Evolutionary conservation across 2,113 vertebrate genomes (phyloP).

Genomic region (Suricata suricatta): DNA sequence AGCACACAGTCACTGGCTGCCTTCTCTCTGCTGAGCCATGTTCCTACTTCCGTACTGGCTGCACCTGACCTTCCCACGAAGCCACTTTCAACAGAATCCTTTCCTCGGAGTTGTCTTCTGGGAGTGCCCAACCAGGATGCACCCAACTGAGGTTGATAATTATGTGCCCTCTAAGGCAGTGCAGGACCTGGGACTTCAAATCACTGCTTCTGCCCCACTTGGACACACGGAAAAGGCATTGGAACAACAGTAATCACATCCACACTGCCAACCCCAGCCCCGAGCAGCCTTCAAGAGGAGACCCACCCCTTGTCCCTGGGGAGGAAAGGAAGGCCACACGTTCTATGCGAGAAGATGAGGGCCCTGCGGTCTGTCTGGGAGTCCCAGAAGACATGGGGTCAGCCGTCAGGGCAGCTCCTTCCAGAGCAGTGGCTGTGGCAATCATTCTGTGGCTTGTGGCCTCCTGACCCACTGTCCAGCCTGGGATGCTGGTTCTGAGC

Average conservation of each 20-base stretch:
- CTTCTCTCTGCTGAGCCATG: background rate
- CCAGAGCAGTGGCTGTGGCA: background rate
- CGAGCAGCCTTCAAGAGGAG: too few relatives aligned
- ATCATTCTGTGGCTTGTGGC: background rate
- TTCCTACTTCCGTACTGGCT: background rate
- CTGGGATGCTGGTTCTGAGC: background rate
- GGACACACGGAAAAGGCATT: background rate
- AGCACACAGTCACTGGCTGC: background rate
- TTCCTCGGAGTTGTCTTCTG: background rate
- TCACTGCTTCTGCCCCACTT: fast-evolving
- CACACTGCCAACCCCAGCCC: background rate
- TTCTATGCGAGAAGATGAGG: background rate
- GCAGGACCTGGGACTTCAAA: background rate
- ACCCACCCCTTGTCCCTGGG: background rate
- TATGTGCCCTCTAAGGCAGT: background rate
- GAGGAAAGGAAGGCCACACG: background rate
- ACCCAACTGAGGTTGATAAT: background rate
- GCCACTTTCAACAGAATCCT: background rate
- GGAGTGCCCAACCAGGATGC: background rate
- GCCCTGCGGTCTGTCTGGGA: background rate
- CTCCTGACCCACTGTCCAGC: background rate
- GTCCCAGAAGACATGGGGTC: background rate
- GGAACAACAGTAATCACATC: background rate
- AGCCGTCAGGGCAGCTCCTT: background rate
- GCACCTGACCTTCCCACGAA: background rate